Evolutionary conservation across 1,140 invertebrate genomes (phyloP), one percentile per base, ranked within the genome.

Genomic region (Lasioglossum albipes): DNA sequence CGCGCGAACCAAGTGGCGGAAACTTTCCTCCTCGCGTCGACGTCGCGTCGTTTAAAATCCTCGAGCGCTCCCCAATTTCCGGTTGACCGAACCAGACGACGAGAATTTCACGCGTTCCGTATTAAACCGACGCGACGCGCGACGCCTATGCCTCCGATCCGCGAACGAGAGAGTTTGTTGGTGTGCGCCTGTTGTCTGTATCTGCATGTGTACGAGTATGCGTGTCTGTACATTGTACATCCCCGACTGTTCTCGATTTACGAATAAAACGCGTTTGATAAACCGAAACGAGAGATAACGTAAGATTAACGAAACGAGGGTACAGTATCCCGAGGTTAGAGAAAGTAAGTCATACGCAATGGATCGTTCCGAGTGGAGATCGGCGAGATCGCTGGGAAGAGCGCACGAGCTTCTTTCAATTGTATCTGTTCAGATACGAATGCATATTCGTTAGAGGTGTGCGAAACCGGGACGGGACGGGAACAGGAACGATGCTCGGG

Each of bases 231-330:
- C 66, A 61, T 69, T 64, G 64, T 77, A 45, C 66, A 61, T 69
- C 42, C 64, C 62, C 36, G 65, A 45, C 64, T 66, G 61, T 77
- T 13, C 27, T 68, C 66, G 45, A 65, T 20, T 81, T 49, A 71
- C 45, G 36, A 42, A 66, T 12, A 12, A 75, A 64, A 64, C 42
- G 41, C 62, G 54, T 82, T 82, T 82, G 75, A 82, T 82, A 78
- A 68, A 49, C 54, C 52, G 66, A 54, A 10, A 59, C n/a, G 57
- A 59, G 57, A 65, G 22, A n/a, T 59, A 69, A 76, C 7, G 42
- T 66, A 57, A 59, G 13, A 7, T 68, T 76, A 69, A 66, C 20
- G 57, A n/a, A 59, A 59, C 57, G 57, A 42, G 41, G 18, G n/a
- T 62, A 49, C 36, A 81, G 54, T 64, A 79, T 73, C 72, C 71